Conservation (phyloP, 2,113 vertebrate species). For the Sylvilagus bachmani region DNA sequence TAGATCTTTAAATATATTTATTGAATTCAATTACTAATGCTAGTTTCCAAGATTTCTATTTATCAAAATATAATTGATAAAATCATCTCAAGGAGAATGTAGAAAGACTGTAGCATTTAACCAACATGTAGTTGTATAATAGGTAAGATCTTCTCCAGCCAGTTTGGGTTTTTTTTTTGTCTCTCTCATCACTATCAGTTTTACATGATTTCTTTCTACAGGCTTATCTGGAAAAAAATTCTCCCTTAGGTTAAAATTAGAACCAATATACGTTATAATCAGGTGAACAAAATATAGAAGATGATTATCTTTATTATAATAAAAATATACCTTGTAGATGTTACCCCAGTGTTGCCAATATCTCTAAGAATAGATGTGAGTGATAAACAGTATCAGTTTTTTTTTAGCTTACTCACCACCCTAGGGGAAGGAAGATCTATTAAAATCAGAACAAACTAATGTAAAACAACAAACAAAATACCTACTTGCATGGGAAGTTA, state of each 20-base stretch:
- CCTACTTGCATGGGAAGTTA: background rate
- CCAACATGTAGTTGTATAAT: background rate
- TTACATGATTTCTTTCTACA: conserved; percentile 36
- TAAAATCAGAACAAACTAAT: conserved; percentile 60
- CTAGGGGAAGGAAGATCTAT: background rate
- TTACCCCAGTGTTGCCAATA: conserved; percentile 35
- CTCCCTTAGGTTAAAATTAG: conserved; percentile 51
- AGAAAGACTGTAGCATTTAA: background rate
- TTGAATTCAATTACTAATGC: background rate
- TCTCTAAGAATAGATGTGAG: conserved; percentile 43
- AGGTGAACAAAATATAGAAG: conserved; percentile 45
- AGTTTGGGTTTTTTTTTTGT: background rate
- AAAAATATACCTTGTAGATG: background rate
- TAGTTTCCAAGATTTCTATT: conserved; percentile 58
- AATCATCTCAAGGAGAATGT: background rate
- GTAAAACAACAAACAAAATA: conserved; percentile 56
- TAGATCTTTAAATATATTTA: conserved; percentile 31
- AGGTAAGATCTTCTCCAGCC: conserved; percentile 11
- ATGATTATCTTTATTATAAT: conserved; percentile 58
- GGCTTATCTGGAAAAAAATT: background rate
- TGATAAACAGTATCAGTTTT: conserved; percentile 39
- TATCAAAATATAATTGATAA: conserved; percentile 60
- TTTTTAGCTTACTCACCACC: conserved; percentile 40
- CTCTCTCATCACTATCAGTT: conserved; percentile 11
- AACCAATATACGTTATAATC: conserved; percentile 40